Base-by-base conservation (phyloP, 2,797 vertebrate genomes). In the Anguilla pacifica region DNA sequence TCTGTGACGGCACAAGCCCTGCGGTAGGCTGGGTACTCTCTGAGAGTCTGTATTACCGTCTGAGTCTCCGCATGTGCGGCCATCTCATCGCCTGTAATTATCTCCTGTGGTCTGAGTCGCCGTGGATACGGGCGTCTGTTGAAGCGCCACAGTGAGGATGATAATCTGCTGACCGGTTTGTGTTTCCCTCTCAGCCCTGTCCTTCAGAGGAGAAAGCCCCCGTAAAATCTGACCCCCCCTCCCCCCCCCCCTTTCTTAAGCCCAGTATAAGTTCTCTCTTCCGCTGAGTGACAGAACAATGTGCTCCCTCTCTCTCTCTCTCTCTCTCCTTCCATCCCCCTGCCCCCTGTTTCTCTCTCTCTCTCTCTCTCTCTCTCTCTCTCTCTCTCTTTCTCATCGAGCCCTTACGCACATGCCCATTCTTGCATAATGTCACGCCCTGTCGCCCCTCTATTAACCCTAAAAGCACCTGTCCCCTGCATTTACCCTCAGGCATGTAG, bases 401-500 rank as follows among this genome's bases (percentile, higher is more conserved):
- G 51, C 46, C 49, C n/a, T 35, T 7, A 31, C n/a, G 0, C 83
- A 84, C 53, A 57, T 55, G 83, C 28, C 49, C 53, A 31, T 35
- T 57, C 57, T 57, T 84, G 51, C 11, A 11, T 57, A 84, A 84
- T 84, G 83, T 59, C 77, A 81, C 28, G 83, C 31, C 83, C 83
- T 22, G 83, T 84, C 83, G 25, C 39, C 43, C 46, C 77, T 46
- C 39, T 51, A 19, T 81, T 81, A 81, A 81, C 43, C 77, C 77
- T 81, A 49, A 51, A 49, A 49, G 15, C 15, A 43, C 28, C 43
- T 81, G 28, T 81, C 39, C 43, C 7, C 77, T 6, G 2, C 17
- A 39, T 25, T 81, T 7, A n/a, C 61, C 4, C 22, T n/a, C 61
- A 67, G 61, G 61, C 61, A 67, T 67, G 22, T 1, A n/a, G 5